These are phyloP conservation scores for Caenorhabditis brenneri DNA, from an alignment of 1,140 invertebrate genomes.

Conservation along the genomic window DNA sequence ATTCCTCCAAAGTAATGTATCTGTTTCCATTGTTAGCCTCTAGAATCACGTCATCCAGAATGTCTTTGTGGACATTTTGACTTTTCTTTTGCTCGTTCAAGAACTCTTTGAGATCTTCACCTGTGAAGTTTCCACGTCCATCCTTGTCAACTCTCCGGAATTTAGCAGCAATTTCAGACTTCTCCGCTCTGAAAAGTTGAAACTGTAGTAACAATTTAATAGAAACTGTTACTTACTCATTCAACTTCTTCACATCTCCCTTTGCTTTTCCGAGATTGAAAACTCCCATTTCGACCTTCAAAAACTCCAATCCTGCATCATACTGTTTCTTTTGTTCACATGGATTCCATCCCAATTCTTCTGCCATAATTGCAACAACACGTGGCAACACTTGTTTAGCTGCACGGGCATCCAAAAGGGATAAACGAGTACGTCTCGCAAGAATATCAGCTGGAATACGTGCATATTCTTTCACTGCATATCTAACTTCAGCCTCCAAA, in stretches of 20 bases:
- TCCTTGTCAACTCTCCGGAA: not conserved
- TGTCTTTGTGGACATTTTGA: not conserved
- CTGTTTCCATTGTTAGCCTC: not conserved
- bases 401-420: constrained; percentile 92
- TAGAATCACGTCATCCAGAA: not conserved
- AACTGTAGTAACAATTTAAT: not conserved
- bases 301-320: constrained; percentile 81
- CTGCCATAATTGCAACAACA: constrained; percentile 91
- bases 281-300: constrained; percentile 89
- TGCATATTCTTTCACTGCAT: constrained; percentile 93
- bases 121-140: not conserved
- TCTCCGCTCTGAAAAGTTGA: not conserved
- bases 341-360: constrained; percentile 90
- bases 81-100: not conserved
- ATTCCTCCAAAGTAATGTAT: not conserved
- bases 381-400: constrained; percentile 88
- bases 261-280: not conserved
- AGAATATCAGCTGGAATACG: constrained; percentile 95
- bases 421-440: constrained; percentile 85
- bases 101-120: not conserved
- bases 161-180: not conserved
- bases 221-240: not conserved
- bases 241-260: not conserved
- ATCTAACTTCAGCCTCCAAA: constrained; percentile 94
- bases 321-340: constrained; percentile 82